A percentile compares a stretch with the other conserved stretches of the same genome.
Evolutionary conservation across 2,113 vertebrate species (phyloP).

Genomic region (Leptobrachium ailaonicum): DNA sequence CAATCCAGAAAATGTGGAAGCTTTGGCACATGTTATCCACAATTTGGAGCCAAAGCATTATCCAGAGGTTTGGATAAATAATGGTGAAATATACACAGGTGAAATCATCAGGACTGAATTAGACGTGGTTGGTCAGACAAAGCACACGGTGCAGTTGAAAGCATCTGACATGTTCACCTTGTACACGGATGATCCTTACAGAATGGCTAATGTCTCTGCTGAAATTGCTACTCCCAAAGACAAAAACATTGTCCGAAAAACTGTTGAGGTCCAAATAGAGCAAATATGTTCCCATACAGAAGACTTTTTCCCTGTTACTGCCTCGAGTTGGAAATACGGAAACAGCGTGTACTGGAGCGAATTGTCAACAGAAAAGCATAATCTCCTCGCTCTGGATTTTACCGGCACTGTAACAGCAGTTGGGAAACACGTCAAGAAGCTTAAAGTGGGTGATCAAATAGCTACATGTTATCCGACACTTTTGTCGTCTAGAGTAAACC

Average conservation of each 20-base stretch:
- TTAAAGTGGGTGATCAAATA: constrained; percentile 76
- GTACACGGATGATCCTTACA: constrained; percentile 72
- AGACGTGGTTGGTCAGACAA: neutral
- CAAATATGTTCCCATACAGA: constrained; percentile 79
- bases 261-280: constrained; percentile 70
- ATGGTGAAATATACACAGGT: constrained; percentile 63
- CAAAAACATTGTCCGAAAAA: constrained; percentile 53
- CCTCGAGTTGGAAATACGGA: constrained; percentile 70
- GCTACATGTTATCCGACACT: constrained; percentile 73
- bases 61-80: constrained; percentile 74
- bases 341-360: constrained; percentile 77
- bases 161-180: constrained; percentile 63
- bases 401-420: constrained; percentile 71
- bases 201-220: constrained; percentile 63
- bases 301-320: constrained; percentile 79
- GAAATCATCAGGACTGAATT: constrained; percentile 52
- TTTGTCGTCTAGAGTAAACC: constrained; percentile 62
- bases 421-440: constrained; percentile 65
- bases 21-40: constrained; percentile 67
- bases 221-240: constrained; percentile 25
- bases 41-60: constrained; percentile 62
- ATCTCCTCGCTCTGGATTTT: constrained; percentile 77
- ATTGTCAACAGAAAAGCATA: constrained; percentile 63
- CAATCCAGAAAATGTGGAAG: constrained; percentile 69
- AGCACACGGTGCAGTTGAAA: constrained; percentile 7